phyloP scores from a whole-genome alignment of 2,113 vertebrate species.

The Macquaria ambigua region DNA sequence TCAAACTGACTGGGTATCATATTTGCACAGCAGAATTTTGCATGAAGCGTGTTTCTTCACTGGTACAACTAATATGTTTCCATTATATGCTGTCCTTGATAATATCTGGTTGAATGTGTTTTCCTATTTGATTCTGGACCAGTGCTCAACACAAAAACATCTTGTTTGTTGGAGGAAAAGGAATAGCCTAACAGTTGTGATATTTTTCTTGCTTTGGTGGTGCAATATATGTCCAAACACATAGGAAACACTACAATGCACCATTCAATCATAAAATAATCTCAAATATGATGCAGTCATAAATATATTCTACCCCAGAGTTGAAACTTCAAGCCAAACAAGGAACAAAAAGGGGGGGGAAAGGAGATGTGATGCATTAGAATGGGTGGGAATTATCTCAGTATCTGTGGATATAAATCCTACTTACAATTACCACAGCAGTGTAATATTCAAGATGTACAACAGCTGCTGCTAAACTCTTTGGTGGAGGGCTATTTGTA shows the following conservation, averaged over 20 bases:
- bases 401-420: background rate
- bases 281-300: slow-evolving; percentile 7
- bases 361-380: background rate
- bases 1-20: background rate
- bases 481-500: slow-evolving; percentile 1
- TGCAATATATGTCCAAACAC: slow-evolving; percentile 1
- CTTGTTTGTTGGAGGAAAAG: background rate
- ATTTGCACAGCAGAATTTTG: background rate
- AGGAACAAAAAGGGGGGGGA: background rate
- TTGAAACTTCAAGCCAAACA: background rate
- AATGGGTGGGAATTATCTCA: background rate
- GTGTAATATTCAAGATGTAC: background rate
- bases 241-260: background rate
- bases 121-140: background rate
- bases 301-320: background rate
- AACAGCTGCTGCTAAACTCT: slow-evolving; percentile 7
- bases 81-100: background rate
- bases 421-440: background rate
- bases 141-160: background rate
- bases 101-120: background rate
- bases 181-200: background rate
- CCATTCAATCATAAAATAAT: slow-evolving; percentile 16
- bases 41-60: background rate
- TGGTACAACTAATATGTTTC: background rate
- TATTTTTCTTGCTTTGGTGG: slow-evolving; percentile 18